Percentiles rank a stretch among this genome's conserved stretches.
These are phyloP conservation scores for Pteruthius melanotis DNA, from an alignment of 2,113 vertebrate genomes.

Conservation along the genomic window DNA sequence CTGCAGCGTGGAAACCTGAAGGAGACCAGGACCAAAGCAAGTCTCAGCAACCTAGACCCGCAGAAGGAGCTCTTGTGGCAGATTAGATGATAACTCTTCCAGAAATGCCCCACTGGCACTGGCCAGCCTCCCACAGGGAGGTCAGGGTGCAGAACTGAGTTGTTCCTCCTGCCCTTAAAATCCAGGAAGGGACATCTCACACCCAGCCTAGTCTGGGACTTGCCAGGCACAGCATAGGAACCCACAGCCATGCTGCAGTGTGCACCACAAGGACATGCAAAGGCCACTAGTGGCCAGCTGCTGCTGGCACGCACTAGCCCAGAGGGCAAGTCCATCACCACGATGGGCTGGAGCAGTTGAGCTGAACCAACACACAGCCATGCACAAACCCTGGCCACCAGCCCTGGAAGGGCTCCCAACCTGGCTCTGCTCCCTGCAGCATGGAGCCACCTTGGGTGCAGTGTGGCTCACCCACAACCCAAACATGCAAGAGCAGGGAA, in stretches of 20 bases:
- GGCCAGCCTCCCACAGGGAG: rapidly evolving
- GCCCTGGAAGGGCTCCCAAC: background rate
- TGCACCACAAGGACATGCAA: background rate
- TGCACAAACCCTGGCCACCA: background rate
- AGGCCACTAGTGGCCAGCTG: background rate
- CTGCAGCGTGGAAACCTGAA: background rate
- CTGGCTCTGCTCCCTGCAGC: background rate
- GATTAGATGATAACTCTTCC: background rate
- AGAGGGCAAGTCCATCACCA: background rate
- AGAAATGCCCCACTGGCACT: background rate
- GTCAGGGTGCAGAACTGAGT: background rate
- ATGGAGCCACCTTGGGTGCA: background rate
- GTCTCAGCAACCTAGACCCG: background rate
- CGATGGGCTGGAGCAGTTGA: background rate
- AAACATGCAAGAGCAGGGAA: background rate
- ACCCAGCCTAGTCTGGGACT: rapidly evolving
- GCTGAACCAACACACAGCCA: rapidly evolving
- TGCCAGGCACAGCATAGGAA: background rate
- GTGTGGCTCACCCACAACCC: background rate
- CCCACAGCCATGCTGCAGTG: rapidly evolving
- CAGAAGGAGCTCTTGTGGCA: background rate
- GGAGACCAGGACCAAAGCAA: background rate
- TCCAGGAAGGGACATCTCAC: background rate
- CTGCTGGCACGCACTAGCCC: background rate
- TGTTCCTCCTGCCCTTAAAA: background rate